Conservation (phyloP, 2,797 vertebrate species). For the Sebastes flavidus region DNA sequence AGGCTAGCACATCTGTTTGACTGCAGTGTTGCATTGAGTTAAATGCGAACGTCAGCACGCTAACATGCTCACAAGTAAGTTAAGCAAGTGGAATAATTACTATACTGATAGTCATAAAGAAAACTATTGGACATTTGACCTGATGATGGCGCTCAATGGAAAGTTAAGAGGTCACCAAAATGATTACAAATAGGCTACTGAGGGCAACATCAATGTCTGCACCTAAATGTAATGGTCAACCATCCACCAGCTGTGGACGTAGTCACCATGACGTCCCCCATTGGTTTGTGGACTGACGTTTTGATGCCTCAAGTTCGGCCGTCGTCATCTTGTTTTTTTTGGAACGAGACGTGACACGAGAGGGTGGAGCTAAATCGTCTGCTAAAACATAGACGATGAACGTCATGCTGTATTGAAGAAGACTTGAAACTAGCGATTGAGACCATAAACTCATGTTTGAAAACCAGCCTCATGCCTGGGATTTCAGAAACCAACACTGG, state of each 20-base stretch:
- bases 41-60: neutral
- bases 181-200: neutral
- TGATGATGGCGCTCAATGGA: neutral
- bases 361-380: too few species aligned
- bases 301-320: too few species aligned
- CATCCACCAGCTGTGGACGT: too few species aligned
- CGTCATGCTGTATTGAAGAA: too few species aligned
- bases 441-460: too few species aligned
- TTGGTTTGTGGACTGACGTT: too few species aligned
- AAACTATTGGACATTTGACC: neutral
- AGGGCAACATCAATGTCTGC: neutral
- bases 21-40: neutral
- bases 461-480: neutral
- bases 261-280: neutral
- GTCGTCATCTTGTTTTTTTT: too few species aligned
- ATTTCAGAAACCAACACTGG: neutral
- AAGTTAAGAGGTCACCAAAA: neutral
- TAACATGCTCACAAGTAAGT: neutral
- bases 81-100: neutral
- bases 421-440: too few species aligned
- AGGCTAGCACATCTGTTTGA: neutral
- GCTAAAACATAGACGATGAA: too few species aligned
- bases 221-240: neutral
- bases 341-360: too few species aligned
- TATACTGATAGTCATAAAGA: neutral